A percentile compares a stretch with the other conserved stretches of the same genome.
phyloP scores from a whole-genome alignment of 2,113 vertebrate genomes.

The crab-eating macaque (Macaca fascicularis) region DNA sequence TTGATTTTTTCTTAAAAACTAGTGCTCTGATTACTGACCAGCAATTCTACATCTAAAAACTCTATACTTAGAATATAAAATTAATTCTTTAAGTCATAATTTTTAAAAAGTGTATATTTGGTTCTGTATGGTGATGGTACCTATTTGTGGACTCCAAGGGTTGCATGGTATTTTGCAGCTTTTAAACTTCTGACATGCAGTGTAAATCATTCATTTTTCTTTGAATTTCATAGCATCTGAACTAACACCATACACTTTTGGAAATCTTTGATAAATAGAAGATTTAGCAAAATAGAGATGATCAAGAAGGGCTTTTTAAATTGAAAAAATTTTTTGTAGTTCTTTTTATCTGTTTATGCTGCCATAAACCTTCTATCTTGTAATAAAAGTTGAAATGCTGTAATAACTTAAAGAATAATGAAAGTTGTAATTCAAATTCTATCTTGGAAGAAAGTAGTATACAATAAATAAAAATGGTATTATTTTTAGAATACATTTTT shows the following conservation, averaged over 20 bases:
- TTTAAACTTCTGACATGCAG: neutral
- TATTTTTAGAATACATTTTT: neutral
- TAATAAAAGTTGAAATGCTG: neutral
- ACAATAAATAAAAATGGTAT: neutral
- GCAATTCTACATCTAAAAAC: neutral
- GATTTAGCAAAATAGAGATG: neutral
- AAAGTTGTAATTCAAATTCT: neutral
- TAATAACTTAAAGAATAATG: neutral
- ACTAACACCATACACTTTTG: neutral
- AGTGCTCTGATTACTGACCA: neutral
- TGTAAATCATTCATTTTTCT: neutral
- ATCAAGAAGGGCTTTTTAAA: neutral
- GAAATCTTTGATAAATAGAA: neutral
- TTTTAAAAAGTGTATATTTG: neutral
- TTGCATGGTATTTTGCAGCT: neutral
- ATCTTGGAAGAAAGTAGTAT: neutral
- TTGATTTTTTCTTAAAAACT: neutral
- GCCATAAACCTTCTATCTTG: neutral
- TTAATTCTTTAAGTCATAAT: neutral
- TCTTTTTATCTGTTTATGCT: neutral
- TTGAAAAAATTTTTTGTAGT: neutral
- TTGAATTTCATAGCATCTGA: neutral
- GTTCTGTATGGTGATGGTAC: neutral
- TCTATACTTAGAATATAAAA: neutral
- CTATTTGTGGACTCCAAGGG: neutral